Conservation (phyloP, 2,888 invertebrate species). For the Euphydryas editha region DNA sequence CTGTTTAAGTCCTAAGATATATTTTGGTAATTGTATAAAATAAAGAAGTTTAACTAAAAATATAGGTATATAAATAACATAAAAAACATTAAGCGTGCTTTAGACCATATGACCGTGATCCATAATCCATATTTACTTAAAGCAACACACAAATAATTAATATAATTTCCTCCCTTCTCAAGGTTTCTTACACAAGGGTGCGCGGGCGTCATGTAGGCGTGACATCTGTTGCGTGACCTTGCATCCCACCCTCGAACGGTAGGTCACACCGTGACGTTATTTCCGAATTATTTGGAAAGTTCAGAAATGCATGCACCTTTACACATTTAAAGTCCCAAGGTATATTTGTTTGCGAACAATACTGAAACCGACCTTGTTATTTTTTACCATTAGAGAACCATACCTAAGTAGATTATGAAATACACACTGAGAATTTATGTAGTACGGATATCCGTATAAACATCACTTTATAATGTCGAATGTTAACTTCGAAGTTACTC, state of each 20-base stretch:
- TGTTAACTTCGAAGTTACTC: no score
- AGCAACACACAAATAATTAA: not conserved
- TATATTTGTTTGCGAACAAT: no score
- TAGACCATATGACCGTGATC: not conserved
- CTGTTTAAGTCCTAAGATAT: no score
- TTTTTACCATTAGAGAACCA: no score
- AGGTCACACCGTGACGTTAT: slow-evolving; percentile 48
- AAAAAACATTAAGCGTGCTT: not conserved
- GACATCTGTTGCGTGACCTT: slow-evolving; percentile 68
- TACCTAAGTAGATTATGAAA: no score
- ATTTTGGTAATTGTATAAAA: no score
- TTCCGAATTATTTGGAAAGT: slow-evolving; percentile 26
- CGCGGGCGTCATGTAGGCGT: slow-evolving; percentile 63
- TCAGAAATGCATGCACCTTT: not conserved
- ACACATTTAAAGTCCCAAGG: no score
- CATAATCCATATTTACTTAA: not conserved
- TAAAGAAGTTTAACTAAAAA: not conserved
- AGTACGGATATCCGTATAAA: no score
- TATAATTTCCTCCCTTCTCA: not conserved
- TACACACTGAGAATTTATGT: no score
- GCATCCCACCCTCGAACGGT: slow-evolving; percentile 53
- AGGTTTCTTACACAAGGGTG: slow-evolving; percentile 47
- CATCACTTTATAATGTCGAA: no score
- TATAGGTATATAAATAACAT: not conserved
- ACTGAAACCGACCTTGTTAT: no score